phyloP scores from a whole-genome alignment of 2,797 vertebrate species.

The Acanthurus leucopareius region DNA sequence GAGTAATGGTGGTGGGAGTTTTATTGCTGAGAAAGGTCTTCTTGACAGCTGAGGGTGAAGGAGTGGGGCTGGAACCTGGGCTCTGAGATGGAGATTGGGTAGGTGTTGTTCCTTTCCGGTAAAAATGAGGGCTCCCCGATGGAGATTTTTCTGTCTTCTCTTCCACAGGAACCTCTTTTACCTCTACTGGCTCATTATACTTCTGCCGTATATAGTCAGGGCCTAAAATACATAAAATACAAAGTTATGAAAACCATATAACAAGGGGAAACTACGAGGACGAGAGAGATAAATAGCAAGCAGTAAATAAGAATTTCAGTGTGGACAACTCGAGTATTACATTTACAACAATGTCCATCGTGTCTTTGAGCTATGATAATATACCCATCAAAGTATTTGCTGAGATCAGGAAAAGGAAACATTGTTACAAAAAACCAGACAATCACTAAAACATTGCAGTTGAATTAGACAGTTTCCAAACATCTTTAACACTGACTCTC shows the following conservation, averaged over 20 bases:
- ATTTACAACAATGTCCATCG: not conserved
- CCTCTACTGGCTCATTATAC: constrained; percentile 90
- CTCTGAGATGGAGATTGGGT: constrained; percentile 87
- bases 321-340: not conserved
- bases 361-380: not conserved
- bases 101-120: constrained; percentile 96
- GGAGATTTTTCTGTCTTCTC: constrained; percentile 92
- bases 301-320: not conserved
- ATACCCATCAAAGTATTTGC: not conserved
- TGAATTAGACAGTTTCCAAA: no score
- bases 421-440: not conserved
- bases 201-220: constrained; percentile 96
- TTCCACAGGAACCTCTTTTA: constrained; percentile 90
- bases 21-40: constrained; percentile 74
- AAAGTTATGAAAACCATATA: not conserved
- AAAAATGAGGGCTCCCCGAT: constrained; percentile 95
- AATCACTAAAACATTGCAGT: no score
- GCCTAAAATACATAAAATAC: constrained; percentile 79
- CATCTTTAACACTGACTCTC: no score
- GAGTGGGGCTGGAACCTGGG: constrained; percentile 84
- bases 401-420: not conserved
- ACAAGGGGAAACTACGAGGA: not conserved
- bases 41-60: constrained; percentile 83
- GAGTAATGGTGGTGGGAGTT: constrained; percentile 22
- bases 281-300: not conserved